Evolutionary conservation across 2,797 vertebrate species (phyloP), one percentile per base, ranked within the genome.

Genomic region (Sciurus vulgaris): DNA sequence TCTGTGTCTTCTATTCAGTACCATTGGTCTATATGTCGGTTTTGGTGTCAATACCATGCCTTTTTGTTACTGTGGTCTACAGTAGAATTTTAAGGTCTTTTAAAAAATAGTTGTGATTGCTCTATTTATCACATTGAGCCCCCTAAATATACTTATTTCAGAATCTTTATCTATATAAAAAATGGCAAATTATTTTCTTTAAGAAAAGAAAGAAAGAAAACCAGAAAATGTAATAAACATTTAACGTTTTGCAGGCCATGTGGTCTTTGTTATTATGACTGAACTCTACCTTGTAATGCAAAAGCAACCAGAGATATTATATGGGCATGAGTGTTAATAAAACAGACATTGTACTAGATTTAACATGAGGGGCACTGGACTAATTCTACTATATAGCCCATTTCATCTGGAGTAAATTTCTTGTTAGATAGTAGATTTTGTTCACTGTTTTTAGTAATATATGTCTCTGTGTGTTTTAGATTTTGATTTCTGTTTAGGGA

Each of bases 401-500:
- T 88, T 94, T 82, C 38, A 87, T 90, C 33, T 92, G 10, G 22
- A 49, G 10, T 84, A 79, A 85, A 18, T 94, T 73, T 30, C 26
- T 59, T 20, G 41, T 89, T 4, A 6, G 26, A 22, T 86, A 11
- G 7, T 77, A 91, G 59, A 44, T 51, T 72, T 67, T 61, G 15
- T 89, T 94, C 78, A 87, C 28, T 87, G 22, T 49, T 76, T 28
- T 72, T 86, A 89, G 73, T 38, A 87, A 47, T 47, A 15, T 59
- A 59, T 61, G 18, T 67, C 14, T 90, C 51, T 33, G 30, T 59
- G 12, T 76, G 12, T 76, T 86, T 74, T 77, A 49, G 18, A 74
- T 93, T 91, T 91, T 49, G 15, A 14, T 85, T 93, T 87, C 61
- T 84, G 2, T 76, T 82, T 88, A 76, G 93, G 28, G 14, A 14